Percentiles rank a stretch among this genome's conserved stretches.
These are phyloP conservation scores for Agrochola litura DNA, from an alignment of 2,888 invertebrate genomes.

Conservation along the genomic window DNA sequence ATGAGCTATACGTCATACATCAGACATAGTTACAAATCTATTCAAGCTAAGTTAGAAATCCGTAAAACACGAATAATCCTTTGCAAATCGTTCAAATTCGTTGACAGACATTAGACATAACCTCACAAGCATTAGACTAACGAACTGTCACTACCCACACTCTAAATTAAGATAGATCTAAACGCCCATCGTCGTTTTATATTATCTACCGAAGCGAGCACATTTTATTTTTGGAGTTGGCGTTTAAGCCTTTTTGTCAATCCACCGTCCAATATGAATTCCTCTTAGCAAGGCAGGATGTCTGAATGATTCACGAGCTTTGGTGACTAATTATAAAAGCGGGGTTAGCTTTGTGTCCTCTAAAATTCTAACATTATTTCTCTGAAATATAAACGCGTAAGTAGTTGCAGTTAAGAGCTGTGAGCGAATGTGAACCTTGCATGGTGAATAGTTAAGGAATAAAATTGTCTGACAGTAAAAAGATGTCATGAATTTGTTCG, in stretches of 20 bases:
- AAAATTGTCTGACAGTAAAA: background rate
- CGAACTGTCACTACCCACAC: constrained; percentile 53
- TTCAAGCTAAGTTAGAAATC: background rate
- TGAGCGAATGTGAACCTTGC: constrained; percentile 10
- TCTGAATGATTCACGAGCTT: constrained; percentile 78
- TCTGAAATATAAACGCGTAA: constrained; percentile 40
- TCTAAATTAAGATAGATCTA: constrained; percentile 61
- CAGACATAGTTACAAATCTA: background rate
- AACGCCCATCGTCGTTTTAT: constrained; percentile 49
- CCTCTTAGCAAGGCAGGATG: constrained; percentile 71
- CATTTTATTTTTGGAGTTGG: constrained; percentile 59
- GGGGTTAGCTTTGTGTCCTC: constrained; percentile 63
- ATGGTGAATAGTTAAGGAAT: rapidly evolving
- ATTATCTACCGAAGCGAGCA: constrained; percentile 45
- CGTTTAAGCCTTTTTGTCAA: constrained; percentile 57
- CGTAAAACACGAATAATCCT: constrained; percentile 20
- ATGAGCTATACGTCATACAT: background rate
- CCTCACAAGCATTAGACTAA: constrained; percentile 42
- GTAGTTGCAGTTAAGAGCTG: background rate
- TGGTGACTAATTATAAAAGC: constrained; percentile 78
- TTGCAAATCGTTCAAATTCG: constrained; percentile 29
- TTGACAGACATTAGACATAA: constrained; percentile 31
- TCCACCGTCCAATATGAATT: constrained; percentile 62
- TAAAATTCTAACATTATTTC: constrained; percentile 57
- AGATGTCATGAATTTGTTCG: background rate